phyloP scores from a whole-genome alignment of 2,797 vertebrate species.

The Enteromius fasciolatus region DNA sequence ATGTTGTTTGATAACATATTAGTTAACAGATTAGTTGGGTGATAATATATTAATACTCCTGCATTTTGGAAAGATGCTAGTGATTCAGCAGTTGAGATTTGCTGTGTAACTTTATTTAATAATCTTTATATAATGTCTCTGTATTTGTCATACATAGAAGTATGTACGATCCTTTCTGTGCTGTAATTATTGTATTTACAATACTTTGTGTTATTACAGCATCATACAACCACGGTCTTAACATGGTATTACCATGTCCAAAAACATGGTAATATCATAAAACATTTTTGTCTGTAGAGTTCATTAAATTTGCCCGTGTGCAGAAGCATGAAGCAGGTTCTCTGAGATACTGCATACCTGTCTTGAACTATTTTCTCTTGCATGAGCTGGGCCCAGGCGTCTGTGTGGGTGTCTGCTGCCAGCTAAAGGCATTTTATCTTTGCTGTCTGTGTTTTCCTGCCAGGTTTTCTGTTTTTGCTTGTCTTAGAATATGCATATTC shows the following conservation, averaged over 20 bases:
- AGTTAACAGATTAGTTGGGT: not conserved
- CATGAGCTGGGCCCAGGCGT: conserved; percentile 1
- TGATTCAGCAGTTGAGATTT: not conserved
- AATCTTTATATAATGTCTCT: not conserved
- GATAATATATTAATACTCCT: not conserved
- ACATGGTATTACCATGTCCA: not conserved
- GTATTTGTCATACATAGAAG: not conserved
- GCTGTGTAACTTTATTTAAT: not conserved
- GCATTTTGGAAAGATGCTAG: not conserved
- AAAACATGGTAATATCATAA: not conserved
- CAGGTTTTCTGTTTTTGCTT: conserved; percentile 8
- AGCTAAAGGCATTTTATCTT: conserved; percentile 19
- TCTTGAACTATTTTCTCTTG: conserved; percentile 12
- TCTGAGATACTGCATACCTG: conserved; percentile 22
- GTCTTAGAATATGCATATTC: conserved; percentile 53
- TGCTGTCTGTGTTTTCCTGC: conserved; percentile 19
- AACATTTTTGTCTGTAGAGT: not conserved
- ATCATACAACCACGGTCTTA: not conserved
- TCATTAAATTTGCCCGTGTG: conserved; percentile 1
- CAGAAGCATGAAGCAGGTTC: not conserved
- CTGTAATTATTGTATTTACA: not conserved
- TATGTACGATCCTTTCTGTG: not conserved
- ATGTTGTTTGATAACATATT: not conserved
- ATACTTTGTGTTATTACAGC: not conserved
- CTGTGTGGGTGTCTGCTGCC: conserved; percentile 10